Evolutionary conservation across 2,888 invertebrate genomes (phyloP).

Genomic region (Coecobrya sp.): DNA sequence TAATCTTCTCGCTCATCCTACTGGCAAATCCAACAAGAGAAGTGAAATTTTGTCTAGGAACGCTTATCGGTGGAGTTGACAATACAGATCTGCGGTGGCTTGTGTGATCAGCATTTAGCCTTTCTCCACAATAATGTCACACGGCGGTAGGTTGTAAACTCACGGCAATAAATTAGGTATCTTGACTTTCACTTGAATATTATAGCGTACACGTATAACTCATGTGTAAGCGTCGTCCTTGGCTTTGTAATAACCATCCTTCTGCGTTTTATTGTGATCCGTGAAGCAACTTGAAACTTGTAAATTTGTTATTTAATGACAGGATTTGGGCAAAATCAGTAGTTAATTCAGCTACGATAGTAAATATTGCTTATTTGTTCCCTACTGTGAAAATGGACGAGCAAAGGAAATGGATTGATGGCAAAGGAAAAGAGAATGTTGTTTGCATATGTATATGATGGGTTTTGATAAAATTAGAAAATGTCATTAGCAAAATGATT

Average conservation of each 20-base stretch:
- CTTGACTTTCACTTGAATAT: too few species aligned
- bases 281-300: conserved; percentile 46
- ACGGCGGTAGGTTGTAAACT: not conserved
- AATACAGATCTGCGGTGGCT: too few species aligned
- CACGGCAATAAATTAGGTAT: not conserved
- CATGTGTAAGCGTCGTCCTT: not conserved
- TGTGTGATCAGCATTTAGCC: conserved; percentile 25
- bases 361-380: not conserved
- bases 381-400: not conserved
- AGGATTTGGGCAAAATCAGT: conserved; percentile 58
- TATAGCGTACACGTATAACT: too few species aligned
- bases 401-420: not conserved
- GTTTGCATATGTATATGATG: not conserved
- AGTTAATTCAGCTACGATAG: not conserved
- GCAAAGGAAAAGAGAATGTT: not conserved
- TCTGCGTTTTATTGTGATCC: conserved; percentile 6
- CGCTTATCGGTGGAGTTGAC: conserved; percentile 34
- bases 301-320: conserved; percentile 61
- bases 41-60: conserved; percentile 51
- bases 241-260: conserved; percentile 1
- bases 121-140: not conserved
- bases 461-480: conserved; percentile 69
- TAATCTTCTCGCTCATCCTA: not conserved
- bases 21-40: not conserved
- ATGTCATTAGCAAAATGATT: conserved; percentile 76